A percentile compares a stretch with the other conserved stretches of the same genome.
Conservation (phyloP, 1,140 invertebrate species). For the Adelges cooleyi region DNA sequence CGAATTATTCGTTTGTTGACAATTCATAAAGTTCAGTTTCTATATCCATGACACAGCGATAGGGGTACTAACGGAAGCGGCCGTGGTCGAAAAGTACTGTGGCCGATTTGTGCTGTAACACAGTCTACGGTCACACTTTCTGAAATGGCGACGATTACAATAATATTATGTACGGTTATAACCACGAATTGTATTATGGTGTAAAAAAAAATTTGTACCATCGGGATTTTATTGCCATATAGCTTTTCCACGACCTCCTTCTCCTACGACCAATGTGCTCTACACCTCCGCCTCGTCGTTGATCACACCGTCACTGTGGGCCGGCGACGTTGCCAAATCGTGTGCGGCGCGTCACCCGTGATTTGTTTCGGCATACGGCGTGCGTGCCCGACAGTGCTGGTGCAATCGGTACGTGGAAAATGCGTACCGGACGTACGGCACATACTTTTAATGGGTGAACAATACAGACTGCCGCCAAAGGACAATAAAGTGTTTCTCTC, state of each 20-base stretch:
- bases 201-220: conserved; percentile 1
- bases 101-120: too few species aligned
- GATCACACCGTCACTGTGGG: not conserved
- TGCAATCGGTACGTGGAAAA: too few species aligned
- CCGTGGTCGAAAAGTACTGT: too few species aligned
- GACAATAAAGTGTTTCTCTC: not conserved
- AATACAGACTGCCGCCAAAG: not conserved
- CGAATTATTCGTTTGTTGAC: too few species aligned
- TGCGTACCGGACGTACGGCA: too few species aligned
- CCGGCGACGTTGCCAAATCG: conserved; percentile 22
- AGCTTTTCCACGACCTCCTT: conserved; percentile 5
- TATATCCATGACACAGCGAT: too few species aligned
- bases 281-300: not conserved
- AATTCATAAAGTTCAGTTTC: too few species aligned
- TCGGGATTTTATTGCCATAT: conserved; percentile 11
- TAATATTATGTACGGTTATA: not conserved
- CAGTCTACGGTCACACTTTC: too few species aligned
- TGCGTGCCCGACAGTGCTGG: too few species aligned
- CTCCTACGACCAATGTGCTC: not conserved
- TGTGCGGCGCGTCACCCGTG: not conserved
- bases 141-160: not conserved
- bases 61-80: too few species aligned
- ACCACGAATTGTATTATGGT: not conserved
- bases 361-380: too few species aligned
- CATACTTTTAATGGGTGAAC: too few species aligned